Evolutionary conservation across 2,113 vertebrate genomes (phyloP).

Genomic region (Lichenostomus cassidix): DNA sequence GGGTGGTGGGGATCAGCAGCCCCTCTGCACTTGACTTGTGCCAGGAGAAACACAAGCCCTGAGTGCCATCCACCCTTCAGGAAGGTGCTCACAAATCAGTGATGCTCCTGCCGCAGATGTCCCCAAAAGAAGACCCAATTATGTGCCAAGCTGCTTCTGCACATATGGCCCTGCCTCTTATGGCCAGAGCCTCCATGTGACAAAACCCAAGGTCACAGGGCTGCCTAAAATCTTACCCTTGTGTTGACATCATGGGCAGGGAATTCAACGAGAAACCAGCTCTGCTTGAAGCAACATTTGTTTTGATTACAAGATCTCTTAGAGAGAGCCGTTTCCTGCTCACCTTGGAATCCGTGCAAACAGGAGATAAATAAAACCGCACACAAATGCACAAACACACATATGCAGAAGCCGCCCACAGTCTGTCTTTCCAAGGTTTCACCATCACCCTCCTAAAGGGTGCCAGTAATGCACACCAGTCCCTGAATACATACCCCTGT

Average conservation of each 20-base stretch:
- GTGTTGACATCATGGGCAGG: rapidly evolving
- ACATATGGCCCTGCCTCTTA: neutral
- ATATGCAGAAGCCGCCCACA: neutral
- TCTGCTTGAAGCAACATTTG: neutral
- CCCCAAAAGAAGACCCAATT: neutral
- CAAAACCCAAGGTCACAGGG: neutral
- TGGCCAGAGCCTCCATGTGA: neutral
- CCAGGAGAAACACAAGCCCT: neutral
- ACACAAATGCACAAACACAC: neutral
- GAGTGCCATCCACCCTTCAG: neutral
- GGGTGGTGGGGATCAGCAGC: neutral
- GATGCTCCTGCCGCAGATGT: neutral
- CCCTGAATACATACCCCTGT: neutral
- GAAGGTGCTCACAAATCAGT: neutral
- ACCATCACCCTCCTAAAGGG: neutral
- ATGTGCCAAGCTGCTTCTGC: neutral
- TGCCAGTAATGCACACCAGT: neutral
- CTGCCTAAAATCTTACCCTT: neutral
- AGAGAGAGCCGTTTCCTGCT: neutral
- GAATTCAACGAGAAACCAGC: neutral
- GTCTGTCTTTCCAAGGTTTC: neutral
- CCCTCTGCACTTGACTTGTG: neutral
- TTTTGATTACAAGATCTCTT: neutral
- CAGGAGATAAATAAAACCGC: neutral
- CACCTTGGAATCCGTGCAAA: neutral